Base-by-base conservation (phyloP, 2,797 vertebrate species). In the Arctocebus calabarensis region DNA sequence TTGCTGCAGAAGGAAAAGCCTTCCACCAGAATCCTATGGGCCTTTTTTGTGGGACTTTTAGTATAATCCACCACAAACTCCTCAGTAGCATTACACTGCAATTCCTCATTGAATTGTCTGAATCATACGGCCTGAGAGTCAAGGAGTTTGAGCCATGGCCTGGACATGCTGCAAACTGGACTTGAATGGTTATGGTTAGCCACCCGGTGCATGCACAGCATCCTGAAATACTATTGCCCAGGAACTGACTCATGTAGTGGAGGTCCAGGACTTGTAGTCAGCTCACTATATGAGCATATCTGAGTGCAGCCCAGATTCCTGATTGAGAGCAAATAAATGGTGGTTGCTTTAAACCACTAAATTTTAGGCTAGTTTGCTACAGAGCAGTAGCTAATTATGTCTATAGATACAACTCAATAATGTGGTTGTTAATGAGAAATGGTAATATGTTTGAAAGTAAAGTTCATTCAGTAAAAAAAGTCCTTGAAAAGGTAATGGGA, bases 291-390 rank as follows among this genome's bases (percentile, higher is more conserved):
- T 29, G 45, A 90, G 25, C 82, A 68, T 59, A 78, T 91, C 40
- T 73, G 40, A 82, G 23, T 68, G 34, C 48, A 61, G 25, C 20
- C 20, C 2, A 73, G 37, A 68, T 84, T 77, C 64, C 29, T 81
- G 22, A 92, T 8, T 83, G 22, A 73, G n/a, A 90, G 61, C 40
- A 79, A 88, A 29, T 85, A 43, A 88, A 45, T 52, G 9, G 43
- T 85, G 89, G 43, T 68, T 88, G 27, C 82, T 88, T 89, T 90
- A 90, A 94, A 13, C 23, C 45, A 71, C 32, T 71, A 77, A 71
- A 57, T 55, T 91, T 73, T 20, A 62, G 37, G 5, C 22, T 91
- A 9, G 34, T 92, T 91, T 94, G 19, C 90, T 93, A 88, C 52
- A 90, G 59, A 91, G 34, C 64, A 85, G 68, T 64, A 93, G 48